phyloP scores from a whole-genome alignment of 1,140 invertebrate species.

The Diorhabda elongata region DNA sequence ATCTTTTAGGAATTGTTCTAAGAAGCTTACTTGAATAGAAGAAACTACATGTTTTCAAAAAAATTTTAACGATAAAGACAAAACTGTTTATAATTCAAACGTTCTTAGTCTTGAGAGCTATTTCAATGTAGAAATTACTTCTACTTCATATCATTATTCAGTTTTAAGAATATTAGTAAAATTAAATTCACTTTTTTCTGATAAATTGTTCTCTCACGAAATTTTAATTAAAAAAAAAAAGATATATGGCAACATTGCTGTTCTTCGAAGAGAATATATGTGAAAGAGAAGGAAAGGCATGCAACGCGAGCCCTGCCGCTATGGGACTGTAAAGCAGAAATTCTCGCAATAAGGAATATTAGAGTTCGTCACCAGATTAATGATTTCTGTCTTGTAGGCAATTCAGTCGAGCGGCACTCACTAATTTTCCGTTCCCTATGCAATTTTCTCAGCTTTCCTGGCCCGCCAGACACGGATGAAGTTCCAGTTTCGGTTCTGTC shows the following conservation, averaged over 20 bases:
- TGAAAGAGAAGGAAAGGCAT: conserved; percentile 1
- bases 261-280: background rate
- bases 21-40: no score
- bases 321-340: conserved; percentile 2
- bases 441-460: conserved; percentile 1
- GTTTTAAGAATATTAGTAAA: no score
- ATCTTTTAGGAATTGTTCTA: no score
- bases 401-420: conserved; percentile 17
- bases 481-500: background rate
- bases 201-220: no score
- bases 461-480: conserved; percentile 1
- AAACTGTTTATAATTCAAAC: no score
- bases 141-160: no score
- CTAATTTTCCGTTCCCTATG: conserved; percentile 16
- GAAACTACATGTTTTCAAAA: no score
- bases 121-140: no score
- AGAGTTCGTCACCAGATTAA: conserved; percentile 32
- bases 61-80: no score
- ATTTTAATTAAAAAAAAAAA: no score
- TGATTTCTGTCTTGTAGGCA: conserved; percentile 33
- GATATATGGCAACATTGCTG: background rate
- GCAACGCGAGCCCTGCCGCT: background rate
- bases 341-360: conserved; percentile 25
- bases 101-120: no score
- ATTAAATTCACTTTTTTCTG: no score